These are phyloP conservation scores for Psilopogon haemacephalus DNA, from an alignment of 2,113 vertebrate genomes.

Conservation along the genomic window DNA sequence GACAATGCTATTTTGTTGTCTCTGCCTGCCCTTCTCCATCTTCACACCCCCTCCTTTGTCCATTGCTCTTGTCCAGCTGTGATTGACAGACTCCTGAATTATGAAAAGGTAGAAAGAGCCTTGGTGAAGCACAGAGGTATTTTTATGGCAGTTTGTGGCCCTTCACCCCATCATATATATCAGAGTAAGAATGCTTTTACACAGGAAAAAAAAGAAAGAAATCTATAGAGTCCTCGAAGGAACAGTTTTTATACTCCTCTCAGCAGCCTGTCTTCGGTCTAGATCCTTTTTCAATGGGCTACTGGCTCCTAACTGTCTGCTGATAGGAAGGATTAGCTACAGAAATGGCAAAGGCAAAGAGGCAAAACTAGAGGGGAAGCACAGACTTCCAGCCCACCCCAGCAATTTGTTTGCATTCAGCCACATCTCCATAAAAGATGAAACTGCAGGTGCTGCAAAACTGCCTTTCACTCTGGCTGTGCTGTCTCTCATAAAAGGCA, in stretches of 20 bases:
- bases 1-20: neutral
- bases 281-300: conserved; percentile 16
- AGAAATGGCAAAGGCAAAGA: neutral
- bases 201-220: neutral
- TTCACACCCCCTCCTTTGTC: neutral
- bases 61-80: neutral
- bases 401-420: neutral
- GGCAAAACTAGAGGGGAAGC: conserved; percentile 16
- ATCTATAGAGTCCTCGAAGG: conserved; percentile 66
- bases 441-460: conserved; percentile 18
- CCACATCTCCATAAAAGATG: neutral
- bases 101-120: conserved; percentile 57
- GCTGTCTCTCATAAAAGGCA: neutral
- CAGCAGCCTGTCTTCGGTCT: conserved; percentile 50
- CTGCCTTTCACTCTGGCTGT: neutral
- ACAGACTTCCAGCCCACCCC: neutral
- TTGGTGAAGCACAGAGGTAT: conserved; percentile 38
- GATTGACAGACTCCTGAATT: conserved; percentile 62
- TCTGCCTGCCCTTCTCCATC: neutral
- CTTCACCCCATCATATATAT: neutral
- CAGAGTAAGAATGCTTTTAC: conserved; percentile 49
- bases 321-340: conserved; percentile 61
- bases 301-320: conserved; percentile 68
- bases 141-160: neutral
- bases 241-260: conserved; percentile 52